Base-by-base conservation (phyloP, 2,888 invertebrate genomes). In the Agrilus cyanescens region DNA sequence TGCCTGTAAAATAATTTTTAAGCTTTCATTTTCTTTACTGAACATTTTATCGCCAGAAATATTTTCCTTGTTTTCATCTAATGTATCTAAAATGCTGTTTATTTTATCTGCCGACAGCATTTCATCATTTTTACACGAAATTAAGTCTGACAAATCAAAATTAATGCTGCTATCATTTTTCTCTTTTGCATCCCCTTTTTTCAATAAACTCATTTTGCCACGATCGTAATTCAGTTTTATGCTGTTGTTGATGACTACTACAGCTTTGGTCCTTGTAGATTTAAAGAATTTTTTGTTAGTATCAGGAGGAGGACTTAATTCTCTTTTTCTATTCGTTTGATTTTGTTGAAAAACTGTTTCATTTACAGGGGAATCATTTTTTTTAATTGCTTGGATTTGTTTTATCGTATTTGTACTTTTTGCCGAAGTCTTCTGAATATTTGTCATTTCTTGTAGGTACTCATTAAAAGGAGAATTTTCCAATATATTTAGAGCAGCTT, bases 221-320 rank as follows among this genome's bases (percentile, higher is more conserved):
- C 62, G 53, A 18, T 56, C 50, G 2, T 66, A 52, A 40, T 60
- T 59, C 31, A 69, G 52, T 54, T 66, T 66, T 25, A 69, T 60
- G 33, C 62, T 65, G 31, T 62, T 54, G 48, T 61, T 67, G 10
- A 68, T 55, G 3, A 62, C 66, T n/a, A 66, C 58, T 5, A 61
- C 46, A 41, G 58, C 61, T 16, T 56, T 50, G 2, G 55, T 54
- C 38, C 56, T 53, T 14, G 61, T 61, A 3, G 58, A 62, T 54
- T 71, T 71, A 50, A 72, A 72, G 43, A 71, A 71, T 42, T 66
- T 68, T 45, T 66, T 59, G 32, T 46, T 57, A 7, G 48, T 44
- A 43, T 59, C 53, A 20, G 51, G 50, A 38, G 44, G 35, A 7
- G 51, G 49, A 31, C 46, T 51, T 38, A 41, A 34, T 12, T 47